Evolutionary conservation across 2,113 vertebrate species (phyloP).

Genomic region (Amazona guildingii): DNA sequence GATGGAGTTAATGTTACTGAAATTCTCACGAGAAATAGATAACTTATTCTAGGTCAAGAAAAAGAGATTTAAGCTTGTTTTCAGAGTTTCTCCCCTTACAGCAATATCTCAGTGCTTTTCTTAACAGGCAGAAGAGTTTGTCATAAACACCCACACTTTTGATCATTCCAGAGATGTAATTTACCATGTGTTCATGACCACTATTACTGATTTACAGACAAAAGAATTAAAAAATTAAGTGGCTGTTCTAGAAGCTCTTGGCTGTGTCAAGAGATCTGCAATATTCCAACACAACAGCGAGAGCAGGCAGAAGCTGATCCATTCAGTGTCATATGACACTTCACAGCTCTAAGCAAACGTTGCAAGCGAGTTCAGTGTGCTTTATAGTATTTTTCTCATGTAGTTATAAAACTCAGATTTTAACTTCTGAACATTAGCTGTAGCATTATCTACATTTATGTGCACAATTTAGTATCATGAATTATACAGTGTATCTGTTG

Average conservation of each 20-base stretch:
- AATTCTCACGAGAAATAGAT: neutral
- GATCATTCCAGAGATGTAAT: neutral
- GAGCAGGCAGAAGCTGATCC: neutral
- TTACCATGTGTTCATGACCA: neutral
- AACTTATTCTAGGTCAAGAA: neutral
- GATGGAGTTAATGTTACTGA: neutral
- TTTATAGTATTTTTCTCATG: neutral
- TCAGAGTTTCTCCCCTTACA: neutral
- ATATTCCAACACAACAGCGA: neutral
- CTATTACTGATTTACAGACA: neutral
- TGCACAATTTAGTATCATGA: neutral
- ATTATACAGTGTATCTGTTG: neutral
- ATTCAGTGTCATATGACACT: neutral
- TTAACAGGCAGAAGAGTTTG: neutral
- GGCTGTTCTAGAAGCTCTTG: neutral
- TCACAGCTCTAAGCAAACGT: neutral
- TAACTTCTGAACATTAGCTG: neutral
- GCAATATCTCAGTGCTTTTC: neutral
- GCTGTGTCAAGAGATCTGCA: neutral
- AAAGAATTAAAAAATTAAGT: neutral
- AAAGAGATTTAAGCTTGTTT: neutral
- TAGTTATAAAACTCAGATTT: neutral
- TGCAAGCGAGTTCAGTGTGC: neutral
- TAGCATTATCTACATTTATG: neutral
- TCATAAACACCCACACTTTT: rapidly evolving